Base-by-base conservation (phyloP, 2,888 invertebrate genomes). In the Pseudoips prasinana region DNA sequence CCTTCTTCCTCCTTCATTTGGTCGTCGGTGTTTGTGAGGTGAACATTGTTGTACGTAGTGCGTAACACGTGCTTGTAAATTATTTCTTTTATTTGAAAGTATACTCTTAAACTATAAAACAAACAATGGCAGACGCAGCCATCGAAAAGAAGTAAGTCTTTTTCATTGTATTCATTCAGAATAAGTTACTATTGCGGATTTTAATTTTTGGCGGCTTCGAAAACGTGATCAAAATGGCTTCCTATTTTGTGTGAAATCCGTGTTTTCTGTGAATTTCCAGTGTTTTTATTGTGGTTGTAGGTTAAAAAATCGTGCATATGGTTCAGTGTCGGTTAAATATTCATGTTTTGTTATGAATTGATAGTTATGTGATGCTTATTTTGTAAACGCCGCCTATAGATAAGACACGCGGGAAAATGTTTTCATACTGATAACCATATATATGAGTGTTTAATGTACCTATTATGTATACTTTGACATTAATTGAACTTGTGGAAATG, bases 41-140 rank as follows among this genome's bases (percentile, higher is more conserved):
- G 84, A 82, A 71, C 81, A 73, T 81, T 79, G 74, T 74, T 65
- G 59, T 78, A 51, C 73, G 67, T 63, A 65, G 81, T 82, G 76
- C 69, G 73, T 60, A 63, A 69, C 86, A 87, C 88, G 88, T 87
- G 88, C 69, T 70, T 56, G 58, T 52, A 65, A n/a, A 66, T 68
- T 69, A 58, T 65, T 60, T 62, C 49, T 63, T 33, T 46, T 46
- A 50, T 63, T 44, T 57, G 55, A 67, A 65, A 69, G 65, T 66
- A 64, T 36, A 45, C 34, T 38, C 28, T 42, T 47, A 62, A 70
- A 59, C 44, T 42, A 54, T 42, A 54, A 63, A 62, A 58, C 55
- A 76, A 66, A 90, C 62, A 85, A 93, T 93, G 93, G 92, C 92
- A 82, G 92, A 92, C 82, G 92, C 92, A 80, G 92, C 92, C 64